Evolutionary conservation across 2,113 vertebrate species (phyloP).

Genomic region (Rhinolophus sinicus): DNA sequence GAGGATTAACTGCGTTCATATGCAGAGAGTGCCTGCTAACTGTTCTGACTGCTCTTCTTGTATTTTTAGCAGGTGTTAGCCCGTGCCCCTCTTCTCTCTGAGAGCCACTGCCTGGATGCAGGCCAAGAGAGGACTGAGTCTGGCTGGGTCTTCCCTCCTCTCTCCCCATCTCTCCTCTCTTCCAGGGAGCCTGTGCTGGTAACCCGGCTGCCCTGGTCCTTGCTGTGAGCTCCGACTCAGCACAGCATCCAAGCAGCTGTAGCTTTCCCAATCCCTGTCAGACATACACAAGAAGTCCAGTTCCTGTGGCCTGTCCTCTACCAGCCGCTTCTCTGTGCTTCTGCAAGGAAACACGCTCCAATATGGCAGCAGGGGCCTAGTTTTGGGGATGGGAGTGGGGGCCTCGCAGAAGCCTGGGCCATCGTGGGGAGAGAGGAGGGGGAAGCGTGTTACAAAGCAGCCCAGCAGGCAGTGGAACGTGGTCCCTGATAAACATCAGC

Average conservation of each 20-base stretch:
- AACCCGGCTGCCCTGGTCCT: background rate
- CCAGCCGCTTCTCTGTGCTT: background rate
- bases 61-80: background rate
- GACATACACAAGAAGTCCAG: background rate
- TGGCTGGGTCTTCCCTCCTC: no score
- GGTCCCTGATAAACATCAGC: conserved; percentile 50
- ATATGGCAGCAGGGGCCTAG: background rate
- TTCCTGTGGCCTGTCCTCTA: background rate
- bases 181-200: background rate
- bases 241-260: background rate
- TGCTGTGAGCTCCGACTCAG: background rate
- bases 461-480: background rate
- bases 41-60: background rate
- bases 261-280: background rate
- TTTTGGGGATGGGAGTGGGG: background rate
- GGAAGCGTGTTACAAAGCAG: background rate
- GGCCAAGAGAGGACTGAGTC: background rate
- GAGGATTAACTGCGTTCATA: background rate
- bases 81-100: background rate
- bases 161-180: rapidly evolving
- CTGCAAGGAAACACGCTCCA: background rate
- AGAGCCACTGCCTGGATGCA: background rate
- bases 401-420: background rate
- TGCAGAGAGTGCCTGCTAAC: background rate
- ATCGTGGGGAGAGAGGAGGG: rapidly evolving